phyloP scores from a whole-genome alignment of 2,888 invertebrate genomes.

The Ophion ellenae region DNA sequence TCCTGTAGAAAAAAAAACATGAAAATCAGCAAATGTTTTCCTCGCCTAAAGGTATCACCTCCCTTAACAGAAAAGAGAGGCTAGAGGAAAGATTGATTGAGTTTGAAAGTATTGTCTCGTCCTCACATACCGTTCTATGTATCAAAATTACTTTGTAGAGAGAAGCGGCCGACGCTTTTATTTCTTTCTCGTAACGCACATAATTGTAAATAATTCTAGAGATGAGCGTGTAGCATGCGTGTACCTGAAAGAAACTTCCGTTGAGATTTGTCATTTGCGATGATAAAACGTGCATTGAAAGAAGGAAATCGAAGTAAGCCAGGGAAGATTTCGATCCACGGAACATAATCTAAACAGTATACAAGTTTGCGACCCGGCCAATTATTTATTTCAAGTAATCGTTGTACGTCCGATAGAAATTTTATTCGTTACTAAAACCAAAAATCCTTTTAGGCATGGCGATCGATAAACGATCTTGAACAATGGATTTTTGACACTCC shows the following conservation, averaged over 20 bases:
- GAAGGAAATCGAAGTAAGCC: neutral
- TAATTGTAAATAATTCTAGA: neutral
- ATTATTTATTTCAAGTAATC: neutral
- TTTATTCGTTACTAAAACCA: neutral
- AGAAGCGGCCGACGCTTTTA: conserved; percentile 66
- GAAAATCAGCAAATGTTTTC: too few species aligned
- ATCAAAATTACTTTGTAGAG: conserved; percentile 69
- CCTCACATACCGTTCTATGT: conserved; percentile 31
- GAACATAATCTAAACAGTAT: neutral
- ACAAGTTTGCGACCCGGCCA: neutral
- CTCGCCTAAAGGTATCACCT: too few species aligned
- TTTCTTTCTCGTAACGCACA: too few species aligned
- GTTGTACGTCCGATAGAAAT: neutral
- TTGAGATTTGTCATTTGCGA: neutral
- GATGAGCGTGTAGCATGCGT: neutral
- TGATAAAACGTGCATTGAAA: neutral
- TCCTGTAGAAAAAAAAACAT: too few species aligned
- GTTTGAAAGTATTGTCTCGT: conserved; percentile 30
- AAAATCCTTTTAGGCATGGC: neutral
- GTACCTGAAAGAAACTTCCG: neutral
- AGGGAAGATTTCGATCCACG: neutral
- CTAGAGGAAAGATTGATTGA: conserved; percentile 37
- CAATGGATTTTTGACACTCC: neutral
- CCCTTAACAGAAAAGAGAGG: neutral
- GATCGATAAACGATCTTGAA: neutral